Percentiles rank a stretch among this genome's conserved stretches.
Conservation (phyloP, 2,888 invertebrate species). For the Polymixis flavicincta region DNA sequence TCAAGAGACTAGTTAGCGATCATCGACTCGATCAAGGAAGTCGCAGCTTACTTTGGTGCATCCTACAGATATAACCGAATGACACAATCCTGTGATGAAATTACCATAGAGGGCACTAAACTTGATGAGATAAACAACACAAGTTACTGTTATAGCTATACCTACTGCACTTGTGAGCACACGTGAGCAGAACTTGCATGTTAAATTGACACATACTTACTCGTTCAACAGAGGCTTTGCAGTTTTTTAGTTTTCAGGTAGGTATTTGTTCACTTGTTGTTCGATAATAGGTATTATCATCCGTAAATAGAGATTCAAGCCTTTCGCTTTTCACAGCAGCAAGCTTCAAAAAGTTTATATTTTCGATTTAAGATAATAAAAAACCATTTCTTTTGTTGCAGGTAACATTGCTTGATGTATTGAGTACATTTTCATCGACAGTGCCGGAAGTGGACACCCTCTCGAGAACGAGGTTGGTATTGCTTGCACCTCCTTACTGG, state of each 20-base stretch:
- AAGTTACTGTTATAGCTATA: background rate
- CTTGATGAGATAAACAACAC: constrained; percentile 21
- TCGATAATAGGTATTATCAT: background rate
- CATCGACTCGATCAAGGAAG: background rate
- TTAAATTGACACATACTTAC: background rate
- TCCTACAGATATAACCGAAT: background rate
- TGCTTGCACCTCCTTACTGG: background rate
- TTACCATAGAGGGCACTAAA: constrained; percentile 1
- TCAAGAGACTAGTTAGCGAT: background rate
- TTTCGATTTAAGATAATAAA: background rate
- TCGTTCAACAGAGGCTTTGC: too few relatives aligned
- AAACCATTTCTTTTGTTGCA: constrained; percentile 11
- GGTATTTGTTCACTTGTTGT: background rate
- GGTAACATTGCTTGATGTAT: constrained; percentile 8
- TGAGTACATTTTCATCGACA: background rate
- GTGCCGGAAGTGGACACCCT: background rate
- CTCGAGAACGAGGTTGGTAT: background rate
- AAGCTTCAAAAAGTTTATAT: too few relatives aligned
- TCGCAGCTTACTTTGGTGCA: background rate
- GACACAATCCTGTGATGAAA: constrained; percentile 17
- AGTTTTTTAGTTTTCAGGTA: background rate
- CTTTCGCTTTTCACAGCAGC: background rate
- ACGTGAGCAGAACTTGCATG: too few relatives aligned
- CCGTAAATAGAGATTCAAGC: background rate
- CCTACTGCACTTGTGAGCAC: too few relatives aligned